phyloP scores from a whole-genome alignment of 2,113 vertebrate genomes.

The Chaenocephalus aceratus region DNA sequence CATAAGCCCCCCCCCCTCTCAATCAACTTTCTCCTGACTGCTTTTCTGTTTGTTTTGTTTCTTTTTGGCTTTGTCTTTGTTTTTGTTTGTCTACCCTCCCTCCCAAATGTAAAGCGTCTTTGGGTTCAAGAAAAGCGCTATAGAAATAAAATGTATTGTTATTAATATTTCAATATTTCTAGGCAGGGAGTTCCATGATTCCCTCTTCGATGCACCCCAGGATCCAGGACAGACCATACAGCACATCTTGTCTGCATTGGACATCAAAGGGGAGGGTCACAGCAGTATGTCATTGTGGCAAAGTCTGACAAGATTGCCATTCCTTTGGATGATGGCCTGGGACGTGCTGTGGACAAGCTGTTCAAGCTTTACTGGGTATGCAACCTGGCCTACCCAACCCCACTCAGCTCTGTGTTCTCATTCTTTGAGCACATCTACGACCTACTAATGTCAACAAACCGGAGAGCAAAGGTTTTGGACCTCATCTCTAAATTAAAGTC shows the following conservation, averaged over 20 bases:
- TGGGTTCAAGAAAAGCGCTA: too few relatives aligned
- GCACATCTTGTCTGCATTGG: neutral
- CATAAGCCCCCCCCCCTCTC: too few relatives aligned
- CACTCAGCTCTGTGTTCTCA: neutral
- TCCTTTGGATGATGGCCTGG: neutral
- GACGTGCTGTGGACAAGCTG: neutral
- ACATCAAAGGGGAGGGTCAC: neutral
- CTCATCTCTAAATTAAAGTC: neutral
- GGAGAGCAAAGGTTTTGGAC: neutral
- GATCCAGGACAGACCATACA: neutral
- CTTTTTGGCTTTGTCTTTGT: too few relatives aligned
- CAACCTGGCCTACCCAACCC: too few relatives aligned
- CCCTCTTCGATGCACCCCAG: too few relatives aligned
- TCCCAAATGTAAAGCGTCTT: too few relatives aligned
- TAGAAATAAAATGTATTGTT: too few relatives aligned
- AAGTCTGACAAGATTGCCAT: neutral
- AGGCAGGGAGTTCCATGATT: too few relatives aligned
- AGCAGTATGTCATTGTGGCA: neutral
- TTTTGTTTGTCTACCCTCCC: too few relatives aligned
- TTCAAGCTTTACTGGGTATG: neutral
- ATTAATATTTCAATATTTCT: too few relatives aligned
- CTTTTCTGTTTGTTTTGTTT: too few relatives aligned
- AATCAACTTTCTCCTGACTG: too few relatives aligned
- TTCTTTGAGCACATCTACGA: neutral
- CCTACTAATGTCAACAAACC: neutral